A percentile compares a stretch with the other conserved stretches of the same genome.
Conservation (phyloP, 2,113 vertebrate genomes). For the Halichoeres trimaculatus region DNA sequence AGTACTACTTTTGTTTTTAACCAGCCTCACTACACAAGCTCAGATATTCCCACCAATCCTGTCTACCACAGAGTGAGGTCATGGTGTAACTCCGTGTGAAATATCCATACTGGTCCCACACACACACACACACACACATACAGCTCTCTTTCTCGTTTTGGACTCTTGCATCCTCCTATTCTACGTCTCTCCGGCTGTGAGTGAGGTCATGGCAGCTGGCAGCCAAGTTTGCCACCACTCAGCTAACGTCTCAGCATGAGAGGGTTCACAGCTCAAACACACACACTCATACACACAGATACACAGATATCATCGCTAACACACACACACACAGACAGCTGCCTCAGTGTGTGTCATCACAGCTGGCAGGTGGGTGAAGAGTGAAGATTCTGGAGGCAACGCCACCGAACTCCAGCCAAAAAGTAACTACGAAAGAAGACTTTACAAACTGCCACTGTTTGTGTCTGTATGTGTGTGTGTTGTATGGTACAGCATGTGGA, state of each 20-base stretch:
- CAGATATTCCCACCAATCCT: slow-evolving; percentile 9
- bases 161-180: slow-evolving; percentile 37
- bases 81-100: slow-evolving; percentile 29
- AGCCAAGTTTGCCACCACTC: slow-evolving; percentile 55
- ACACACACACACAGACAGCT: slow-evolving; percentile 47
- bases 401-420: slow-evolving; percentile 36
- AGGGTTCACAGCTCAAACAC: slow-evolving; percentile 52
- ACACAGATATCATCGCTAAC: slow-evolving; percentile 9
- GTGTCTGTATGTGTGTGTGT: slow-evolving; percentile 19
- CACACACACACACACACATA: slow-evolving; percentile 16
- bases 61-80: slow-evolving; percentile 34
- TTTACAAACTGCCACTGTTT: slow-evolving; percentile 16
- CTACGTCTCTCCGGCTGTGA: slow-evolving; percentile 36
- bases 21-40: slow-evolving; percentile 22
- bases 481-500: slow-evolving; percentile 40
- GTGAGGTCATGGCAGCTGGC: slow-evolving; percentile 72
- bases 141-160: slow-evolving; percentile 32
- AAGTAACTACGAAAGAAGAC: slow-evolving; percentile 43
- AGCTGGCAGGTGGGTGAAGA: slow-evolving; percentile 64
- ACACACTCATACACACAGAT: not conserved
- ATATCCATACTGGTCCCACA: not conserved
- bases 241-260: slow-evolving; percentile 55
- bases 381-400: slow-evolving; percentile 52
- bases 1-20: slow-evolving; percentile 6
- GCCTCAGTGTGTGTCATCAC: slow-evolving; percentile 54